Conservation (phyloP, 2,113 vertebrate genomes). For the Callithrix jacchus region DNA sequence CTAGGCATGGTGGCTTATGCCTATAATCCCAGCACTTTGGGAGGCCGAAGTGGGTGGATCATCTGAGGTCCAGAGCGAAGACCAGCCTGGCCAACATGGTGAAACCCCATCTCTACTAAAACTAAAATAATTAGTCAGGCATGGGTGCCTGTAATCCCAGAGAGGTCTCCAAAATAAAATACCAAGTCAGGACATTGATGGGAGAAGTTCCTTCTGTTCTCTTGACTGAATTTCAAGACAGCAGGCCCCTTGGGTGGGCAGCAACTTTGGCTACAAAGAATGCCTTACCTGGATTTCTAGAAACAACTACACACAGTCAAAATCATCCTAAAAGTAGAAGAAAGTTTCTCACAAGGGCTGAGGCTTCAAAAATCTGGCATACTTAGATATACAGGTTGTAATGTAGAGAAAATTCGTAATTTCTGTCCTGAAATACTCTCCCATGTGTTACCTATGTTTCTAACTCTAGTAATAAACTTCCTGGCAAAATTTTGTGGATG, state of each 20-base stretch:
- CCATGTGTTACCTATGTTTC: neutral
- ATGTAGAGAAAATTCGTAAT: neutral
- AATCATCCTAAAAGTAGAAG: neutral
- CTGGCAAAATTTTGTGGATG: neutral
- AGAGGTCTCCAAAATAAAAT: neutral
- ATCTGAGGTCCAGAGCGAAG: too few species aligned
- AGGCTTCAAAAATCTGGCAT: neutral
- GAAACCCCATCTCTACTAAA: too few species aligned
- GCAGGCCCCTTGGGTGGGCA: neutral
- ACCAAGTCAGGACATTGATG: neutral
- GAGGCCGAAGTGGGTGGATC: too few species aligned
- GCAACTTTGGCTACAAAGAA: neutral
- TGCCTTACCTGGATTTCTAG: conserved; percentile 27
- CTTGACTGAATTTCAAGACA: neutral
- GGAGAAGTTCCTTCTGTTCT: neutral
- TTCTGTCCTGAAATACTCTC: neutral
- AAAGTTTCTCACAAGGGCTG: neutral
- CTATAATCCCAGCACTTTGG: too few species aligned
- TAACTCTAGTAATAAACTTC: neutral
- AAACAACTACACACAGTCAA: neutral
- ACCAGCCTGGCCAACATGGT: too few species aligned
- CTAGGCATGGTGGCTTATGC: too few species aligned
- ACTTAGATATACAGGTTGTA: neutral
- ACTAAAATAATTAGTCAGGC: too few species aligned
- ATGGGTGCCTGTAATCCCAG: too few species aligned